phyloP scores from a whole-genome alignment of 2,888 invertebrate species.

The Latrodectus elegans region DNA sequence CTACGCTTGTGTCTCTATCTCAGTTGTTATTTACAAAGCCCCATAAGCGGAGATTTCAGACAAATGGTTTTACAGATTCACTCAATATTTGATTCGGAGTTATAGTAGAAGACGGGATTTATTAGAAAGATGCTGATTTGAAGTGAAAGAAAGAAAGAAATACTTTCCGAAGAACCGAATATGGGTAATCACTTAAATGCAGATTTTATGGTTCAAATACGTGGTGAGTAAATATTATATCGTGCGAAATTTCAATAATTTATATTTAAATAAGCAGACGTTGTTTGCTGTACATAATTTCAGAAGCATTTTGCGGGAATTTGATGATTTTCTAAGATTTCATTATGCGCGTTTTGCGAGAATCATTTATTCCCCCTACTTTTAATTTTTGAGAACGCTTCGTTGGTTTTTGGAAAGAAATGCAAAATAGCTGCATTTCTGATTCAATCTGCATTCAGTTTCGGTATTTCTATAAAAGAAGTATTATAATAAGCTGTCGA shows the following conservation, averaged over 20 bases:
- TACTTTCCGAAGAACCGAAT: conserved; percentile 24
- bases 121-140: conserved; percentile 41
- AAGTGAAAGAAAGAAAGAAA: conserved; percentile 20
- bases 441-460: not conserved
- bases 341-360: too few species aligned
- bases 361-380: too few species aligned
- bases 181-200: conserved; percentile 32
- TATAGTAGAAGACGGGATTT: conserved; percentile 7
- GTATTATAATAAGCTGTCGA: too few species aligned
- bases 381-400: too few species aligned
- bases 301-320: not conserved
- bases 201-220: conserved; percentile 37
- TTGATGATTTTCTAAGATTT: too few species aligned
- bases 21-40: conserved; percentile 52
- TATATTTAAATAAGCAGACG: conserved; percentile 25
- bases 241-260: conserved; percentile 26
- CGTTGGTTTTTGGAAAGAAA: too few species aligned
- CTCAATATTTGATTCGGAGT: conserved; percentile 16
- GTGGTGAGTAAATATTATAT: conserved; percentile 38
- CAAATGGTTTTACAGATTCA: conserved; percentile 6
- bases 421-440: too few species aligned
- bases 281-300: conserved; percentile 19
- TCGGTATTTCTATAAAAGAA: not conserved
- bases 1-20: not conserved
- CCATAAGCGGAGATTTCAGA: conserved; percentile 3